phyloP scores from a whole-genome alignment of 1,140 invertebrate genomes.

The Lepidurus couesii region DNA sequence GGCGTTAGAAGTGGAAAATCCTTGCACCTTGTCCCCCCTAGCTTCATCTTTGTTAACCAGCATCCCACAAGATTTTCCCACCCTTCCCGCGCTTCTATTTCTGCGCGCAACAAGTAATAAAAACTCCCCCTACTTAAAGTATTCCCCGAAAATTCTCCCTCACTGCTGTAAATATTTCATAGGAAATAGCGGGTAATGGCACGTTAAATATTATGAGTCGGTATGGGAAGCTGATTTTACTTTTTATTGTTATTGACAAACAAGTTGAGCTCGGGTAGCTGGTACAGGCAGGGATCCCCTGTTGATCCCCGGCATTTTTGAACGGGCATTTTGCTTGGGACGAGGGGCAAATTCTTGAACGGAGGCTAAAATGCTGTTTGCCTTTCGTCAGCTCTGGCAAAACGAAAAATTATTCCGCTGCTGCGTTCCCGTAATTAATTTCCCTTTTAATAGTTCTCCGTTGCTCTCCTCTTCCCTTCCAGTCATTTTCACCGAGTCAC shows the following conservation, averaged over 20 bases:
- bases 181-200: neutral
- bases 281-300: neutral
- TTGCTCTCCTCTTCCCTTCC: neutral
- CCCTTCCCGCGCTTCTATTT: neutral
- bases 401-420: conserved; percentile 22
- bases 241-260: neutral
- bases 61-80: neutral
- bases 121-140: no score
- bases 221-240: neutral
- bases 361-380: neutral
- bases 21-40: conserved; percentile 6
- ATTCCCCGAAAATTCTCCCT: no score
- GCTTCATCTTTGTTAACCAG: neutral
- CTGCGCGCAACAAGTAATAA: no score
- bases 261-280: neutral
- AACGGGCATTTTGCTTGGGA: neutral
- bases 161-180: neutral
- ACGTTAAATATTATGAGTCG: neutral
- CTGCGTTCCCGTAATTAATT: neutral
- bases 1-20: neutral
- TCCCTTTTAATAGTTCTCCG: neutral
- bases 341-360: neutral
- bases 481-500: conserved; percentile 16
- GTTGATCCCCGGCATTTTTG: neutral
- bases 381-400: neutral